Evolutionary conservation across 1,140 invertebrate species (phyloP).

Genomic region (Ruditapes philippinarum): DNA sequence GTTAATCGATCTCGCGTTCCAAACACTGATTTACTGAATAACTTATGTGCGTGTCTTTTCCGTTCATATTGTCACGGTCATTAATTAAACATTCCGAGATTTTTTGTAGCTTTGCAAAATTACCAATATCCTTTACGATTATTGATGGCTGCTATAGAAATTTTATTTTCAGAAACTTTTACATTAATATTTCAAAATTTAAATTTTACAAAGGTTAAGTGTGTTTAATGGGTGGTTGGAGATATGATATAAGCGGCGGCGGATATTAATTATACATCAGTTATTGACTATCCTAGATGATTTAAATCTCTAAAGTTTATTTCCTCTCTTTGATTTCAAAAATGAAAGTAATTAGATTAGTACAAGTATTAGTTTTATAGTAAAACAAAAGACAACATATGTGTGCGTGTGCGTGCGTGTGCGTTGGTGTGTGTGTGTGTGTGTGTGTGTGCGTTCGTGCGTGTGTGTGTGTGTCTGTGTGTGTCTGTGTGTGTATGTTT

Average conservation of each 20-base stretch:
- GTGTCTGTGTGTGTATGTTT: too few relatives aligned
- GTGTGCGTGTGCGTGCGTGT: too few relatives aligned
- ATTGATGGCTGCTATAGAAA: background rate
- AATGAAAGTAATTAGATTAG: too few relatives aligned
- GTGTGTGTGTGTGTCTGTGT: too few relatives aligned
- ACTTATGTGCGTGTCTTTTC: conserved; percentile 15
- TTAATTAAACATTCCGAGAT: background rate
- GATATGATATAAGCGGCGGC: background rate
- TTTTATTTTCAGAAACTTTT: background rate
- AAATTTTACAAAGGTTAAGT: background rate
- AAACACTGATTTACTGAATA: conserved; percentile 20
- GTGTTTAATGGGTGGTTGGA: background rate
- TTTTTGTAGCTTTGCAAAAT: background rate
- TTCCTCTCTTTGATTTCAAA: too few relatives aligned
- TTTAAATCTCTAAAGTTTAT: background rate
- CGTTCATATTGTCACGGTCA: conserved; percentile 9
- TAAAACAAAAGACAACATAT: too few relatives aligned
- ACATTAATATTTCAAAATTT: conserved; percentile 22
- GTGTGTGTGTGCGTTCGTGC: too few relatives aligned
- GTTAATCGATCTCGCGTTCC: conserved; percentile 7
- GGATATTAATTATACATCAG: background rate
- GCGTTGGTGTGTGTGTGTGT: too few relatives aligned
- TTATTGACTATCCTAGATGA: background rate
- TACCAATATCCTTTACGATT: background rate
- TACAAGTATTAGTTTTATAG: too few relatives aligned